Conservation (phyloP, 2,113 vertebrate species). For the Chaenogobius annularis region DNA sequence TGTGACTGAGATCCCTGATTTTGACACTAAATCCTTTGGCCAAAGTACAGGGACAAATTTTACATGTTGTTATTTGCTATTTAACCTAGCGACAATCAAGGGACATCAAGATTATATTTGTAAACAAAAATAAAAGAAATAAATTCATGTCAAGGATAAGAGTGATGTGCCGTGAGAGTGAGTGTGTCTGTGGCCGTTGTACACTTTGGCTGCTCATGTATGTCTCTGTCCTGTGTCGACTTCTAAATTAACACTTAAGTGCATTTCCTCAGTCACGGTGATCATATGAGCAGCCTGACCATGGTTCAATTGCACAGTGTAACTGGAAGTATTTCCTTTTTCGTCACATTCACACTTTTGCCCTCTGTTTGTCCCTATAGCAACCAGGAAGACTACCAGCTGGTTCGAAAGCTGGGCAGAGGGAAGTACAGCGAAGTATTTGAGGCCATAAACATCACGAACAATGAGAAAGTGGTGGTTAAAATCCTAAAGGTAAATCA, state of each 20-base stretch:
- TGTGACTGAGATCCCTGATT: neutral
- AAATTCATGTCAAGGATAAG: conserved; percentile 17
- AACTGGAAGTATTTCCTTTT: neutral
- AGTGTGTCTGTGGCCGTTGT: conserved; percentile 20
- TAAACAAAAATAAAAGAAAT: neutral
- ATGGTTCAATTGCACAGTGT: neutral
- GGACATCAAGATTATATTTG: neutral
- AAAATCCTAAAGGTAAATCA: conserved; percentile 97
- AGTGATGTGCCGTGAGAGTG: conserved; percentile 24
- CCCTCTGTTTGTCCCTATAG: conserved; percentile 72
- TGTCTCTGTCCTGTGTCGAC: neutral
- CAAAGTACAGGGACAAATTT: neutral
- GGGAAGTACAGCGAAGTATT: conserved; percentile 99
- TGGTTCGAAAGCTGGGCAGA: conserved; percentile 95
- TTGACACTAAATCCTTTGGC: neutral
- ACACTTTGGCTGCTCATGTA: conserved; percentile 1
- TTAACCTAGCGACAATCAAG: no score
- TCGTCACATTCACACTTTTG: conserved; percentile 8
- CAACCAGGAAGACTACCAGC: conserved; percentile 99
- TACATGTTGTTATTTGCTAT: no score
- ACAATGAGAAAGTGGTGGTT: conserved; percentile 97
- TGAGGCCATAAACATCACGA: conserved; percentile 98
- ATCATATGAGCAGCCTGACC: neutral
- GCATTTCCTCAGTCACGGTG: conserved; percentile 2
- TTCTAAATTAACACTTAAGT: neutral